Evolutionary conservation across 1,140 invertebrate genomes (phyloP), one percentile per base, ranked within the genome.

Genomic region (Drosophila albomicans): DNA sequence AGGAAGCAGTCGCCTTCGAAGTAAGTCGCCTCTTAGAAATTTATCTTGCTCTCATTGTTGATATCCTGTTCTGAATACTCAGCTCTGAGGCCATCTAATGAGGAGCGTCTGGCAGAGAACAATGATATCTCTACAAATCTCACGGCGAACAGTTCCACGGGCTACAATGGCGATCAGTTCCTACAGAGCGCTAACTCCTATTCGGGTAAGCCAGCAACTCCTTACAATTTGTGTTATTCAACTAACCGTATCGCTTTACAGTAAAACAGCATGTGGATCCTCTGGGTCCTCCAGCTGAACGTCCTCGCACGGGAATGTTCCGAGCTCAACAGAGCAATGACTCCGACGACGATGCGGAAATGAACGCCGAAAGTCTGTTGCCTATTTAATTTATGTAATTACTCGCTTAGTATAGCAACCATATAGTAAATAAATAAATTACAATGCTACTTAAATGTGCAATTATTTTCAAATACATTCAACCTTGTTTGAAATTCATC

Each of bases 331-430:
- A 94, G 32, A 92, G 93, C 75, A 96, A 96, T 59, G 96, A 97
- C 64, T 96, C 97, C 75, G 97, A 97, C 10, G 96, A 96, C 20
- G 96, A 97, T 75, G 78, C 77, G 0, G 96, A 97, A 92, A 93
- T 98, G 43, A 93, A 97, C 15, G 96, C 96, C 5, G 96, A 97
- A 78, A 97, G 97, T 91, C 93, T 98, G 43, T 92, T 98, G 82
- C 97, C 97, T n/a, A 90, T 92, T 54, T 92, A 78, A 74, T 38
- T 11, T 38, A 11, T 38, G 0, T 10, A 2, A 38, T 8, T 38
- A 8, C 3, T 38, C 32, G 0, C 6, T 32, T 32, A 32, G 2
- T 32, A 7, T 1, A 1, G 32, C 5, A 32, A 32, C 6, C 7
- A 32, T 32, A 32, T 25, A 25, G 20, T 25, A 25, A 25, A 25